Percentiles rank a stretch among this genome's conserved stretches.
Conservation (phyloP, 2,888 invertebrate species). For the Pegoplata infirma region DNA sequence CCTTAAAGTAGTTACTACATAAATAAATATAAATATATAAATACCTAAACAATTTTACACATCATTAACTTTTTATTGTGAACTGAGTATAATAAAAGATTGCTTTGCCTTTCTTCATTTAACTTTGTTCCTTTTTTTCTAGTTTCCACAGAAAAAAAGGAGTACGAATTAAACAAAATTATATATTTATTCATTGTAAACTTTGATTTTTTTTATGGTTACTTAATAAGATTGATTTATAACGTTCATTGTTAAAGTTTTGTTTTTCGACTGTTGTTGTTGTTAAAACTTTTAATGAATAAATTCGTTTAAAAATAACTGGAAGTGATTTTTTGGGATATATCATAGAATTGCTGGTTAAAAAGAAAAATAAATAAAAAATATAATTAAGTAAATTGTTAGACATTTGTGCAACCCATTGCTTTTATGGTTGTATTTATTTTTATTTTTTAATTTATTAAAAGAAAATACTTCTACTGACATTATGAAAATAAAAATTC, state of each 20-base stretch:
- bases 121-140: neutral
- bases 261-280: neutral
- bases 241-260: constrained; percentile 45
- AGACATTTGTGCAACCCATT: neutral
- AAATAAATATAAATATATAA: constrained; percentile 49
- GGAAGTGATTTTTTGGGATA: too few relatives aligned
- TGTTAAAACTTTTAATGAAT: constrained; percentile 6
- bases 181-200: neutral
- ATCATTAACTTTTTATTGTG: constrained; percentile 60
- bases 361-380: too few relatives aligned
- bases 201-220: constrained; percentile 46
- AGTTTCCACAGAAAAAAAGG: neutral
- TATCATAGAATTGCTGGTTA: neutral
- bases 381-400: neutral
- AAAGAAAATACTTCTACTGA: neutral
- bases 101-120: neutral
- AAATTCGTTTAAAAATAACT: neutral
- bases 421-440: neutral
- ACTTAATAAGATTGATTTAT: constrained; percentile 59
- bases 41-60: constrained; percentile 60
- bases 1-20: too few relatives aligned
- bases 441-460: neutral
- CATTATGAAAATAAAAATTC: neutral
- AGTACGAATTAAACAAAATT: constrained; percentile 4
- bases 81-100: constrained; percentile 39